These are phyloP conservation scores for Acrobasis suavella DNA, from an alignment of 2,888 invertebrate species.

Conservation along the genomic window DNA sequence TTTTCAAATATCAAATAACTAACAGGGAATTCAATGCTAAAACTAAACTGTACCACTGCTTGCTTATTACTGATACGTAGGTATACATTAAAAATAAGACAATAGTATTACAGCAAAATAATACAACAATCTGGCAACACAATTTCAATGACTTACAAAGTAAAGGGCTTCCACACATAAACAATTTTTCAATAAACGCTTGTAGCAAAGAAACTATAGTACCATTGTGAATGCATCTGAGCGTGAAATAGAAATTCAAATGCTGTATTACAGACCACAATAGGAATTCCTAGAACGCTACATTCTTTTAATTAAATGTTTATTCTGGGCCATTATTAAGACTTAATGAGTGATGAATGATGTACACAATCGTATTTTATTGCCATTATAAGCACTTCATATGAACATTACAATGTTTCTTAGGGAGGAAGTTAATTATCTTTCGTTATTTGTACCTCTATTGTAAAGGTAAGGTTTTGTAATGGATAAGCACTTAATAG, in stretches of 20 bases:
- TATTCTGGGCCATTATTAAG: slow-evolving; percentile 35
- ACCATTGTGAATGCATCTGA: slow-evolving; percentile 57
- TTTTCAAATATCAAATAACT: no score
- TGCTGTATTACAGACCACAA: slow-evolving; percentile 35
- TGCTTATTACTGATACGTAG: no score
- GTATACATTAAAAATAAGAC: no score
- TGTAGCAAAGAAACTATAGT: slow-evolving; percentile 57
- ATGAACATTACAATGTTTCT: slow-evolving; percentile 1
- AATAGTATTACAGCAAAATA: no score
- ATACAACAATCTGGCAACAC: slow-evolving; percentile 5
- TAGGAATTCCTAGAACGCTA: slow-evolving; percentile 36
- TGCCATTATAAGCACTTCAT: slow-evolving; percentile 6
- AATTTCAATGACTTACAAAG: background rate
- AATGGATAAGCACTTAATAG: no score
- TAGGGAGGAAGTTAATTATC: background rate
- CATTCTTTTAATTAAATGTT: slow-evolving; percentile 14
- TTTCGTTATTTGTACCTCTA: background rate
- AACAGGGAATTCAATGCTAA: no score
- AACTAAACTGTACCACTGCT: no score
- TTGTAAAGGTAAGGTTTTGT: no score
- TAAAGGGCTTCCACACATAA: slow-evolving; percentile 30
- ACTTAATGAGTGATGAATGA: slow-evolving; percentile 36
- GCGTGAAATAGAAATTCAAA: slow-evolving; percentile 64
- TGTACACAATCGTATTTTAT: background rate
- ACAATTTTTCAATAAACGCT: slow-evolving; percentile 44